Percentiles rank a stretch among this genome's conserved stretches.
These are phyloP conservation scores for Craniophora ligustri DNA, from an alignment of 2,888 invertebrate species.

Conservation along the genomic window DNA sequence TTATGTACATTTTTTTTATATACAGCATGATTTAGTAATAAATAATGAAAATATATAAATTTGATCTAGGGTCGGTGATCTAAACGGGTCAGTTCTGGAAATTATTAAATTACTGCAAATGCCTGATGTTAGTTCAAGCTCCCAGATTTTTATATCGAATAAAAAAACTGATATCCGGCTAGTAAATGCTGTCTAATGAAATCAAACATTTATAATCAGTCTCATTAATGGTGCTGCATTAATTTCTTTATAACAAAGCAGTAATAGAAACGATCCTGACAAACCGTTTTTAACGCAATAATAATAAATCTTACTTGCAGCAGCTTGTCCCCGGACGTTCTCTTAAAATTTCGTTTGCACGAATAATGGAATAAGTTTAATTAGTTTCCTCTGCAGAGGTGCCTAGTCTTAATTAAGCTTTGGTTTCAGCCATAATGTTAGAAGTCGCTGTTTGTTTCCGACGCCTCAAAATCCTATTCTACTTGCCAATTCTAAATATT, in stretches of 20 bases:
- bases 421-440: constrained; percentile 71
- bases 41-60: no score
- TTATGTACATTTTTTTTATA: no score
- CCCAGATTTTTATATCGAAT: not conserved
- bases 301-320: constrained; percentile 70
- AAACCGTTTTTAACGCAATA: constrained; percentile 61
- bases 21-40: no score
- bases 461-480: constrained; percentile 59
- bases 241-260: constrained; percentile 29
- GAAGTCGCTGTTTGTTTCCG: constrained; percentile 67
- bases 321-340: constrained; percentile 68
- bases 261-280: constrained; percentile 53
- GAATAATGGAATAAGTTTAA: constrained; percentile 86
- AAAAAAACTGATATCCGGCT: not conserved
- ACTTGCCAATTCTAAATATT: constrained; percentile 51
- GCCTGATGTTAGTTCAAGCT: not conserved
- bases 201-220: not conserved
- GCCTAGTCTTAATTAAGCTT: constrained; percentile 83
- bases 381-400: constrained; percentile 79
- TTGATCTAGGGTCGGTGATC: no score
- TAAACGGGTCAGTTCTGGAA: no score
- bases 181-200: no score
- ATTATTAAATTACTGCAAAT: no score
- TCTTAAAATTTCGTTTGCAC: constrained; percentile 78
- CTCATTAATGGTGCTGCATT: constrained; percentile 10